Evolutionary conservation across 2,797 vertebrate genomes (phyloP).

Genomic region (Gymnothorax javanicus): DNA sequence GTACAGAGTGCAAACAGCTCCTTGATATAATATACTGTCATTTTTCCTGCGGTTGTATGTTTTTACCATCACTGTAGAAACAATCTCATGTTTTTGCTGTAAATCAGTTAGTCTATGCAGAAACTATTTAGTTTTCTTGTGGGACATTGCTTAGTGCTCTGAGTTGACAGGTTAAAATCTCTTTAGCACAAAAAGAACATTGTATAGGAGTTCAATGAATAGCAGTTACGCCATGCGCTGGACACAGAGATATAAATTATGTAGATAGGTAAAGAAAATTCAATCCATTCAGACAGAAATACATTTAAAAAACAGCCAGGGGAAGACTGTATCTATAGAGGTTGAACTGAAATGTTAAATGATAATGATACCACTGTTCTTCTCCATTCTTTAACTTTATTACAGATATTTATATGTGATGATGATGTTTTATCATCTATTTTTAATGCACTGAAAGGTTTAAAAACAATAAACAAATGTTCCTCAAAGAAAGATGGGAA

Average conservation of each 20-base stretch:
- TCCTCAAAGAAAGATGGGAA: too few relatives aligned
- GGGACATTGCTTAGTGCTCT: conserved; percentile 10
- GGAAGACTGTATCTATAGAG: conserved; percentile 3
- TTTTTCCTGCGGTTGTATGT: not conserved
- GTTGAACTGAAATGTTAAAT: conserved; percentile 9
- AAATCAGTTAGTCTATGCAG: conserved; percentile 25
- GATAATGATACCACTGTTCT: conserved; percentile 13
- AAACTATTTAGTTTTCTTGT: conserved; percentile 29
- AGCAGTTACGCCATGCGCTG: conserved; percentile 32
- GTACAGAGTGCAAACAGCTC: not conserved
- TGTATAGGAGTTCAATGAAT: conserved; percentile 23
- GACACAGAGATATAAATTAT: conserved; percentile 28
- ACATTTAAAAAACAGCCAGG: not conserved
- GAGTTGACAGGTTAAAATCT: conserved; percentile 9
- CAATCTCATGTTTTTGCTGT: conserved; percentile 13
- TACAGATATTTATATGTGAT: not conserved
- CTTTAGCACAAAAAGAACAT: conserved; percentile 29
- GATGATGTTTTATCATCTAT: not conserved
- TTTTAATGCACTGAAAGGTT: too few relatives aligned
- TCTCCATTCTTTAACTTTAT: not conserved
- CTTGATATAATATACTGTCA: not conserved
- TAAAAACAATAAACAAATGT: too few relatives aligned
- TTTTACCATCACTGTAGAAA: not conserved
- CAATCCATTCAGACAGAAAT: conserved; percentile 24
- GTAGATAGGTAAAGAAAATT: conserved; percentile 33